Evolutionary conservation across 2,888 invertebrate genomes (phyloP), one percentile per base, ranked within the genome.

Genomic region (Bellardia bayeri): DNA sequence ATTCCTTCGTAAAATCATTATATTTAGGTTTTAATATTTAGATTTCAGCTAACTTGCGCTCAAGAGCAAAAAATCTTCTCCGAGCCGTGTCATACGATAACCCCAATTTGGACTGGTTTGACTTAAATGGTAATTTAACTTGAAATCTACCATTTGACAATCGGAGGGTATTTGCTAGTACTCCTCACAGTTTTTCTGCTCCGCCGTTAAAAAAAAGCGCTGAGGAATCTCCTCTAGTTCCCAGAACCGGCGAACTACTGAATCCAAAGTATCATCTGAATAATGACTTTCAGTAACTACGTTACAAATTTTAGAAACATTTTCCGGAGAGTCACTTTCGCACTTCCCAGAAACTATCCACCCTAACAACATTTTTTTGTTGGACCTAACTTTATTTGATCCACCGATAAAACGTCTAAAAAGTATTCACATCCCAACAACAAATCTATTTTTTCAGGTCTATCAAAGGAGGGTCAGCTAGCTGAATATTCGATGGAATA

Each of bases 1-100:
- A 88, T 66, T 89, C 85, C 13, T 42, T 64, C 82, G 88, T 84
- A 58, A 87, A 87, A 11, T 87, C 72, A 33, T 54, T 72, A 79
- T 87, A 86, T 69, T 82, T 83, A 2, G 2, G n/a, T 11, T 30
- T 63, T 82, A 5, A 86, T 16, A 23, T 64, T 69, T 54, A 51
- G 23, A 63, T 74, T 54, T 68, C 68, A n/a, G n/a, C n/a, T n/a
- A n/a, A n/a, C n/a, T n/a, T n/a, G n/a, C n/a, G n/a, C n/a, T n/a
- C n/a, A n/a, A n/a, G n/a, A n/a, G n/a, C n/a, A n/a, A n/a, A n/a
- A n/a, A n/a, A n/a, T n/a, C n/a, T n/a, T n/a, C n/a, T n/a, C n/a
- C n/a, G n/a, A n/a, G n/a, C n/a, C n/a, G n/a, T n/a, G n/a, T n/a
- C n/a, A n/a, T n/a, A n/a, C n/a, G n/a, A n/a, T n/a, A n/a, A n/a